Evolutionary conservation across 2,888 invertebrate genomes (phyloP), one percentile per base, ranked within the genome.

Genomic region (Pandemis cinnamomeana): DNA sequence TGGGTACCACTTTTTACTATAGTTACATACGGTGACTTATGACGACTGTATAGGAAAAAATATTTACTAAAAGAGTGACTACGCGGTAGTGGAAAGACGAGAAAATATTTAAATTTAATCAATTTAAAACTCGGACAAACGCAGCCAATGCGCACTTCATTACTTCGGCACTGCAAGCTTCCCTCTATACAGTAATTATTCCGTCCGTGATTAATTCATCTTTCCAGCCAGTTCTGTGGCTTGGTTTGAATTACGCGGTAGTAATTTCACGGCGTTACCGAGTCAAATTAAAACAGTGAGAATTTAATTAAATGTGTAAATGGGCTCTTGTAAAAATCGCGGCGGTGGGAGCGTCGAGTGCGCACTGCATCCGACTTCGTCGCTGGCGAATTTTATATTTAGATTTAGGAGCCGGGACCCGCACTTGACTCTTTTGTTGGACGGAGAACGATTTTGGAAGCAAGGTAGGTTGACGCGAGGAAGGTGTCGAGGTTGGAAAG

Each of bases 221-320:
- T 69, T 58, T 58, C 67, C 58, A 58, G 15, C 69, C 69, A 53
- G 73, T 79, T 80, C 78, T 75, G 78, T 76, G 77, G 79, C 77
- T 71, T 77, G 80, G 79, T 83, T 81, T 85, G 81, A 85, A 87
- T 87, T 85, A 82, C 83, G 82, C 81, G 80, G 80, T 81, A 84
- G 87, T 88, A 89, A 89, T 90, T 90, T 84, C 76, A 80, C 79
- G 78, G 80, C 87, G 84, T 87, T 87, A 84, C 86, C 85, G 87
- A 91, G 87, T 90, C 88, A 91, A 91, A 91, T 92, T 91, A 91
- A 91, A 91, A 89, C 90, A 90, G 88, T 89, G 88, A 91, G 91
- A 86, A 90, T 91, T 91, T 88, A 92, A 92, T 92, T 91, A 89
- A 91, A 91, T 89, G 91, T 88, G 90, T 87, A 91, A 91, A 92